Evolutionary conservation across 2,113 vertebrate species (phyloP).

Genomic region (Cepphus grylle): DNA sequence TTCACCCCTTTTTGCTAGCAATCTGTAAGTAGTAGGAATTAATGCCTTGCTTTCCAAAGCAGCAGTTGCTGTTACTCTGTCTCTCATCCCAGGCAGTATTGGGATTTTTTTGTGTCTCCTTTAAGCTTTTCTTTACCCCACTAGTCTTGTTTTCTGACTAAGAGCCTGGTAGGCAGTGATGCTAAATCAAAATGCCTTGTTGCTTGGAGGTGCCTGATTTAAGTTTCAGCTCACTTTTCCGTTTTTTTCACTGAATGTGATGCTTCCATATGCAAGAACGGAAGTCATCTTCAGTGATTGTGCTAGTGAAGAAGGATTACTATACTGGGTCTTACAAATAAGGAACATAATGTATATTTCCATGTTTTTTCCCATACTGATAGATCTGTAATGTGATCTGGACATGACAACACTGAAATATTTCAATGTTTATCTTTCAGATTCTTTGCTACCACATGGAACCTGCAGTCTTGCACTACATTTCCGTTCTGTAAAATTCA

Average conservation of each 20-base stretch:
- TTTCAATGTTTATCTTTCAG: not conserved
- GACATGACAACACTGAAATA: not conserved
- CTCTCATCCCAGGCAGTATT: not conserved
- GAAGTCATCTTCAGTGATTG: not conserved
- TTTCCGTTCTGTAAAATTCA: not conserved
- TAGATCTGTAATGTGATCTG: not conserved
- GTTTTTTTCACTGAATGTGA: not conserved
- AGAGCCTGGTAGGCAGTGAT: not conserved
- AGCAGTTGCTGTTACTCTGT: not conserved
- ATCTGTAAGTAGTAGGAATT: not conserved
- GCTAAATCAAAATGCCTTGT: not conserved
- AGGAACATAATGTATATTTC: not conserved
- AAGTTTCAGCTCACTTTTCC: not conserved
- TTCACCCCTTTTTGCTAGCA: not conserved
- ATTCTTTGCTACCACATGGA: not conserved
- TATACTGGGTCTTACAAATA: not conserved
- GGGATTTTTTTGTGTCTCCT: not conserved
- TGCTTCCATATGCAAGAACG: not conserved
- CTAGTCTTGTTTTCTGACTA: not conserved
- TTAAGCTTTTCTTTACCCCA: not conserved
- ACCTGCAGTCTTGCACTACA: not conserved
- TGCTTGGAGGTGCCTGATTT: not conserved
- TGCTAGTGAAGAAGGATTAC: not conserved
- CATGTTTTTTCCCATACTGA: not conserved
- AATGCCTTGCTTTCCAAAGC: not conserved